Evolutionary conservation across 2,888 invertebrate species (phyloP).

Genomic region (Strigamia transsilvanica): DNA sequence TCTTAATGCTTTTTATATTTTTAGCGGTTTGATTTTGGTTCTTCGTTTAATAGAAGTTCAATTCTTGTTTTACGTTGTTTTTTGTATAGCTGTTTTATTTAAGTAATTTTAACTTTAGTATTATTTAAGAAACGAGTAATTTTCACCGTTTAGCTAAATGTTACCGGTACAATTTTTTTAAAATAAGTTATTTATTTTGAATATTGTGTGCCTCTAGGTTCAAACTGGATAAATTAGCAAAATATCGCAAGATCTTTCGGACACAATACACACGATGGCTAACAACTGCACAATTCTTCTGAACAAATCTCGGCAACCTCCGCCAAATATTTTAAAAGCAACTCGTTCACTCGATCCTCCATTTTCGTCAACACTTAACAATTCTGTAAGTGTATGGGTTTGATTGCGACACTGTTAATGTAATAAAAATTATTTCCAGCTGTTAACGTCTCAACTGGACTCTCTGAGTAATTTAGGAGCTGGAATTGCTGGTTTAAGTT

Average conservation of each 20-base stretch:
- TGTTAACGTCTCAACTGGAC: slow-evolving; percentile 65
- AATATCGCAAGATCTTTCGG: slow-evolving; percentile 84
- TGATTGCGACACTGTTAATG: neutral
- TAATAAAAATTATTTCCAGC: slow-evolving; percentile 50
- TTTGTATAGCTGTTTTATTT: no score
- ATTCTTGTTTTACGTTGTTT: no score
- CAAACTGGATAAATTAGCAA: no score
- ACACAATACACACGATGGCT: slow-evolving; percentile 84
- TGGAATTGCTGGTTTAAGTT: slow-evolving; percentile 77
- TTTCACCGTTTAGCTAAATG: no score
- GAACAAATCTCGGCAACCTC: slow-evolving; percentile 78
- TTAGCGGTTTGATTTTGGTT: no score
- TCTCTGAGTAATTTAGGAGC: slow-evolving; percentile 77
- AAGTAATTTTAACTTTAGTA: no score
- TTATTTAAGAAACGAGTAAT: no score
- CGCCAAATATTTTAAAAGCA: slow-evolving; percentile 76
- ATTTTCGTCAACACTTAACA: slow-evolving; percentile 75
- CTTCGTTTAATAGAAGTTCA: no score
- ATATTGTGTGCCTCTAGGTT: no score
- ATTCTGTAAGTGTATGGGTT: slow-evolving; percentile 58
- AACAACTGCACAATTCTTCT: slow-evolving; percentile 82
- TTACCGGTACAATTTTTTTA: no score
- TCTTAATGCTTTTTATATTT: no score
- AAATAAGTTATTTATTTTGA: no score
- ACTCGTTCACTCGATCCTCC: slow-evolving; percentile 76